Conservation (phyloP, 2,888 invertebrate genomes). For the Lycocerus yunnanus region DNA sequence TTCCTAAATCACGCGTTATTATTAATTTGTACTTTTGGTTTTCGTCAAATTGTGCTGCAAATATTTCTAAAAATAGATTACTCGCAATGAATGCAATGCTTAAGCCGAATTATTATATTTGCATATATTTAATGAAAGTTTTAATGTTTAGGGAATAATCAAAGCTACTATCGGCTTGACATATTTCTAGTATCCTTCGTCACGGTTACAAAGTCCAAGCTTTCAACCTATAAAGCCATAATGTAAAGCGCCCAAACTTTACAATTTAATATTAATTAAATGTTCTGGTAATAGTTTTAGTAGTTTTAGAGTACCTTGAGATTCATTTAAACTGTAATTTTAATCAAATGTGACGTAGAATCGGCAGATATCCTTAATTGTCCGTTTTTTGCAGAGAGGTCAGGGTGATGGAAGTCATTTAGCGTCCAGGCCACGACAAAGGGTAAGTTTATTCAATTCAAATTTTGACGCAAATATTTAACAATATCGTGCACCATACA, state of each 20-base stretch:
- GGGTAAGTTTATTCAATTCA: constrained; percentile 57
- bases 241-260: constrained; percentile 26
- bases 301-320: constrained; percentile 21
- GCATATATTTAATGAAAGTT: background rate
- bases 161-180: constrained; percentile 20
- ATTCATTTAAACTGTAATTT: constrained; percentile 18
- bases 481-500: background rate
- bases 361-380: background rate
- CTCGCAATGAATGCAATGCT: background rate
- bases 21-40: no score
- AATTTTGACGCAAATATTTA: background rate
- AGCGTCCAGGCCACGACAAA: constrained; percentile 56
- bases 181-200: constrained; percentile 16
- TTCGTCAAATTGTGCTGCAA: background rate
- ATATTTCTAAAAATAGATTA: background rate
- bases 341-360: constrained; percentile 10
- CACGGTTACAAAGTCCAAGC: constrained; percentile 21
- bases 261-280: constrained; percentile 31
- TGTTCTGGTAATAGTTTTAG: constrained; percentile 26
- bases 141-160: constrained; percentile 14
- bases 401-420: constrained; percentile 60
- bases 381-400: constrained; percentile 52
- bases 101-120: background rate
- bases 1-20: background rate
- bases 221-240: constrained; percentile 18